Conservation (phyloP, 2,113 vertebrate genomes). For the Hypomesus transpacificus region DNA sequence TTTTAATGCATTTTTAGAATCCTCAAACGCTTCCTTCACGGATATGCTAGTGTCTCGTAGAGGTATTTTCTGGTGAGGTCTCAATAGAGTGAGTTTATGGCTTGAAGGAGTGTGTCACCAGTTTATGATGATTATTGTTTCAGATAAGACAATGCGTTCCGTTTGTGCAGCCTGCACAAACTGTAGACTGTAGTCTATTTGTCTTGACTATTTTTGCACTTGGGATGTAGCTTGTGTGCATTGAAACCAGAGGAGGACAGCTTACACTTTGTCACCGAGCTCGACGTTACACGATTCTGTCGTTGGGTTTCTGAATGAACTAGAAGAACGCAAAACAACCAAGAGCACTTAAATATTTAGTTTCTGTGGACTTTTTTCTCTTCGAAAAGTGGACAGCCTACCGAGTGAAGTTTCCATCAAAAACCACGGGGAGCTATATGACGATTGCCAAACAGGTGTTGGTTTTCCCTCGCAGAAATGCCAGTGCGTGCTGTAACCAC, state of each 20-base stretch:
- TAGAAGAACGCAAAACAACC: slow-evolving; percentile 12
- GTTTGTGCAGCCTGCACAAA: too few relatives aligned
- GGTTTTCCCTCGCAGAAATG: slow-evolving; percentile 83
- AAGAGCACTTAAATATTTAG: not conserved
- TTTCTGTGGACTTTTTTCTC: not conserved
- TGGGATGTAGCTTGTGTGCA: too few relatives aligned
- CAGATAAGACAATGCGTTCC: slow-evolving; percentile 12
- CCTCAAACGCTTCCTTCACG: too few relatives aligned
- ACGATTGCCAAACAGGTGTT: slow-evolving; percentile 68
- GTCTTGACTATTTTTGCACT: too few relatives aligned
- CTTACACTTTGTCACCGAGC: too few relatives aligned
- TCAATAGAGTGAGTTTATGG: too few relatives aligned
- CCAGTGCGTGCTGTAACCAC: slow-evolving; percentile 95
- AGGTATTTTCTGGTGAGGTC: too few relatives aligned
- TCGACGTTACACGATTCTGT: not conserved
- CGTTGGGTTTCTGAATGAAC: slow-evolving; percentile 27
- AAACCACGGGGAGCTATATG: slow-evolving; percentile 70
- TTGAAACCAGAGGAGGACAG: too few relatives aligned
- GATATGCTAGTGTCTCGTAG: too few relatives aligned
- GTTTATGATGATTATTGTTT: slow-evolving; percentile 16
- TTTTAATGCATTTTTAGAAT: too few relatives aligned
- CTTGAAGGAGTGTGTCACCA: slow-evolving; percentile 4
- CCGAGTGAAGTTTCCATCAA: slow-evolving; percentile 43
- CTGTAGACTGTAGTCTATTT: too few relatives aligned
- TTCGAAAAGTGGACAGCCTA: slow-evolving; percentile 39